Conservation (phyloP, 2,113 vertebrate species). For the Passer montanus region DNA sequence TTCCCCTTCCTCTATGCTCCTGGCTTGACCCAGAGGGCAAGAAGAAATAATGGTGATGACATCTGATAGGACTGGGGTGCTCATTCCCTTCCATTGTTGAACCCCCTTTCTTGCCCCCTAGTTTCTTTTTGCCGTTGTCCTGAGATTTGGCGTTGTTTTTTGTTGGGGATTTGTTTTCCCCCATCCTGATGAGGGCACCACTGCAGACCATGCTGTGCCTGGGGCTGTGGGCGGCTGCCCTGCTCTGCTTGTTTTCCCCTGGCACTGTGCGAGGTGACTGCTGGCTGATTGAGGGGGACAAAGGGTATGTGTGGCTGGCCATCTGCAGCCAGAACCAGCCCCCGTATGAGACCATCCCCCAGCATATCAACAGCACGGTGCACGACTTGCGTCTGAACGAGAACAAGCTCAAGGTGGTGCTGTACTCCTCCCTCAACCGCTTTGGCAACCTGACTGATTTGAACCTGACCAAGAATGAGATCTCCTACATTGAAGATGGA, state of each 20-base stretch:
- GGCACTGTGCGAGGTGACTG: conserved; percentile 84
- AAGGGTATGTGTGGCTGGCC: conserved; percentile 97
- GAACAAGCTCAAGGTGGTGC: conserved; percentile 96
- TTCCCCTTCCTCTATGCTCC: not conserved
- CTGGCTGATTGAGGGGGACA: conserved; percentile 98
- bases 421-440: conserved; percentile 92
- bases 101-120: not conserved
- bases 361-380: conserved; percentile 99
- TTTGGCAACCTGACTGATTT: conserved; percentile 98
- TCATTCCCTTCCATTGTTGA: conserved; percentile 49
- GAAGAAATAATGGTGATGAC: conserved; percentile 58
- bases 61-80: conserved; percentile 60
- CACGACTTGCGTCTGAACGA: conserved; percentile 95
- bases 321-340: conserved; percentile 99
- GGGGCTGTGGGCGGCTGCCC: conserved; percentile 70
- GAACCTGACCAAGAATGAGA: conserved; percentile 98
- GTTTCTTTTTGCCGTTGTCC: not conserved
- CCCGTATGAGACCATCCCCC: conserved; percentile 95
- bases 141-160: not conserved
- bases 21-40: conserved; percentile 2
- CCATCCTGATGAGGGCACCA: not conserved
- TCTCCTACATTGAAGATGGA: conserved; percentile 96
- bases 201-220: conserved; percentile 75
- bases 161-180: not conserved
- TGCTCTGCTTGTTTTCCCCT: conserved; percentile 79